phyloP scores from a whole-genome alignment of 2,797 vertebrate species.

The Gymnothorax javanicus region DNA sequence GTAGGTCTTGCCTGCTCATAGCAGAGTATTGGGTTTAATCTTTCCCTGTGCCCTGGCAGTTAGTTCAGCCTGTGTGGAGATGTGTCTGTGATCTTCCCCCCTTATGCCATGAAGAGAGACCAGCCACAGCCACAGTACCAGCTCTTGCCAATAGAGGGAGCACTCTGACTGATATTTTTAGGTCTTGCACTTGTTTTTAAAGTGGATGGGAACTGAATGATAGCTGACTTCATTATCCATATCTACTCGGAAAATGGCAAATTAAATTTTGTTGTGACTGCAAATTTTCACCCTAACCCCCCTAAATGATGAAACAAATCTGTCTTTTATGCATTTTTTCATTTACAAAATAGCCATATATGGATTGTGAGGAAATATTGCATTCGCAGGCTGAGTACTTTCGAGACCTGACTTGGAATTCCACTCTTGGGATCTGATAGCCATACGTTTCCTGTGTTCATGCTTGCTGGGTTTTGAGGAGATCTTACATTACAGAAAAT shows the following conservation, averaged over 20 bases:
- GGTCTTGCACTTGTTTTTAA: constrained; percentile 11
- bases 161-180: constrained; percentile 49
- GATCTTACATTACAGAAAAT: constrained; percentile 58
- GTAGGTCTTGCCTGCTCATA: constrained; percentile 8
- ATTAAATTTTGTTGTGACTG: constrained; percentile 26
- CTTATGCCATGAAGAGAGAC: constrained; percentile 8
- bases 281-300: neutral
- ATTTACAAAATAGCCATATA: neutral
- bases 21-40: constrained; percentile 10
- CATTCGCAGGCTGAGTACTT: constrained; percentile 55
- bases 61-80: constrained; percentile 19
- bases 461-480: constrained; percentile 64
- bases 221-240: constrained; percentile 1
- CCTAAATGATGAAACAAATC: neutral
- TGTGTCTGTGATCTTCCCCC: constrained; percentile 9
- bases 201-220: neutral
- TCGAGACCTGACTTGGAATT: constrained; percentile 62
- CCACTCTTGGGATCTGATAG: constrained; percentile 47
- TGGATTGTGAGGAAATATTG: constrained; percentile 13
- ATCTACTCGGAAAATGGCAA: neutral
- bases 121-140: neutral
- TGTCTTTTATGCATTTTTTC: neutral
- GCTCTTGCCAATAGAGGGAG: constrained; percentile 58
- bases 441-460: constrained; percentile 53
- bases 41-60: constrained; percentile 25